These are phyloP conservation scores for Oxyteleia sp. DNA, from an alignment of 2,888 invertebrate species.

Conservation along the genomic window DNA sequence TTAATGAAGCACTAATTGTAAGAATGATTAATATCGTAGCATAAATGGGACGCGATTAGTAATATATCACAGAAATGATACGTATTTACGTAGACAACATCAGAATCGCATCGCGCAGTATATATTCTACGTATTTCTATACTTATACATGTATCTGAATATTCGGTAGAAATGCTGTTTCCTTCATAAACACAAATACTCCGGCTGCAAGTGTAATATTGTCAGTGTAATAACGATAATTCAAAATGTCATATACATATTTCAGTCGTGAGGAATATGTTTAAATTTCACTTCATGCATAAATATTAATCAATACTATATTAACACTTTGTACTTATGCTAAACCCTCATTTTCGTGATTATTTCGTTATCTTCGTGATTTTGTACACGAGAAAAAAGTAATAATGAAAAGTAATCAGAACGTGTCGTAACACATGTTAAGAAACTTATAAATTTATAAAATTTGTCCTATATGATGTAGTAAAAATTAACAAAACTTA, in stretches of 20 bases:
- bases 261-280: conserved; percentile 30
- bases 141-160: conserved; percentile 15
- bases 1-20: too few relatives aligned
- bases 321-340: conserved; percentile 6
- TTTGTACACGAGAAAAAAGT: too few relatives aligned
- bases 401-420: too few relatives aligned
- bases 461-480: too few relatives aligned
- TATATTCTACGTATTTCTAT: conserved; percentile 17
- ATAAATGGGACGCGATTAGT: too few relatives aligned
- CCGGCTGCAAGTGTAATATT: conserved; percentile 37
- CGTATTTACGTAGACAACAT: conserved; percentile 15
- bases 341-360: neutral
- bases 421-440: too few relatives aligned
- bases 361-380: neutral
- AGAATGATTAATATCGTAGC: too few relatives aligned
- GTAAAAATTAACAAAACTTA: too few relatives aligned
- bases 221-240: conserved; percentile 56
- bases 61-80: conserved; percentile 18
- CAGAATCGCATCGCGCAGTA: conserved; percentile 11
- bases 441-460: too few relatives aligned
- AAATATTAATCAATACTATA: conserved; percentile 54
- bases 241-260: conserved; percentile 48
- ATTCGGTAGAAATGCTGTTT: conserved; percentile 46
- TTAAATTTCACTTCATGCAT: conserved; percentile 33
- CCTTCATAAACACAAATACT: conserved; percentile 52